Evolutionary conservation across 2,797 vertebrate species (phyloP), one percentile per base, ranked within the genome.

Genomic region (Semaprochilodus insignis): DNA sequence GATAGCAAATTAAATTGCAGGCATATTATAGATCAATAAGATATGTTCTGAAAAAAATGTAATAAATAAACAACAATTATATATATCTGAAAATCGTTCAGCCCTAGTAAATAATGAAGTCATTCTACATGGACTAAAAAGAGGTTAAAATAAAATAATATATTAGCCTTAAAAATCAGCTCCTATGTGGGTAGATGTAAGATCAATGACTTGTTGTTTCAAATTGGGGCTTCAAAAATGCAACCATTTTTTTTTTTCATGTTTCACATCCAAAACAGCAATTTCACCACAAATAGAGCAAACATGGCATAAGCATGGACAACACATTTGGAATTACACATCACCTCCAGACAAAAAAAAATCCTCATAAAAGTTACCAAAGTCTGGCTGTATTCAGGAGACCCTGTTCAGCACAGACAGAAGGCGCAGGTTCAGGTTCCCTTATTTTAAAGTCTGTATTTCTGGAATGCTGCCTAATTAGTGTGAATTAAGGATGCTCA

Each of bases 391-490:
- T 15, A 62, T 55, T 51, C 36, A 34, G 23, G 21, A 59, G 19
- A 52, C 4, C 21, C 52, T 36, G 19, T 76, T 76, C 19, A 69
- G 23, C 14, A 48, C 27, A 27, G 62, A n/a, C 23, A 17, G 31
- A 71, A 54, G 74, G 54, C 36, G 55, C 63, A 72, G 54, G 57
- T 52, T 65, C n/a, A 52, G 51, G 85, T 74, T 88, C 67, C 78
- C 54, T 81, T 81, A 76, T 87, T 91, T 3, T 88, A 74, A 88
- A 83, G 81, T 81, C 82, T 87, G 83, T 70, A 76, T 88, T 87
- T 91, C 85, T 90, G 88, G 88, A 87, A 86, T 69, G 80, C 65
- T 89, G 88, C 78, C 87, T 87, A 88, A 87, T 88, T 81, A 86
- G 74, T 83, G 78, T 84, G 89, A 25, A 10, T n/a, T 3, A 23